Percentiles rank a stretch among this genome's conserved stretches.
Conservation (phyloP, 2,888 invertebrate species). For the Chironomus tentans region DNA sequence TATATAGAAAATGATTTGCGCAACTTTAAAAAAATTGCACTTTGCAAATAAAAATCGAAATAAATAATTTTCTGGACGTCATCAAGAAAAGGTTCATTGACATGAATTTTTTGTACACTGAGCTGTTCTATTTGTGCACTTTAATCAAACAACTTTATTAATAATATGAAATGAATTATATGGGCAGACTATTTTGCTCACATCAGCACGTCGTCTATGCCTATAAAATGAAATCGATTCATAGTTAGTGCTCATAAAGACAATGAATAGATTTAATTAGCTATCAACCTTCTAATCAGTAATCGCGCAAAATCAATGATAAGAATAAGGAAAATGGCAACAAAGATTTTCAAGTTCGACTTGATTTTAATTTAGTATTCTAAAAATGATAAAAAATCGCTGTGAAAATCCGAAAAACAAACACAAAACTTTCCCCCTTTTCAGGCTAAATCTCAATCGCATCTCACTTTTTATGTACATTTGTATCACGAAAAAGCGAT, state of each 20-base stretch:
- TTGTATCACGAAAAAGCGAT: neutral
- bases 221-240: neutral
- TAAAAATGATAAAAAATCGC: too few relatives aligned
- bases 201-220: constrained; percentile 1
- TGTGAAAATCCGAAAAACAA: too few relatives aligned
- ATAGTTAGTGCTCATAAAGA: neutral
- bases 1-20: neutral
- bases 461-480: too few relatives aligned
- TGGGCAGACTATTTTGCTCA: neutral
- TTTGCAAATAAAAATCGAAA: neutral
- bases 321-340: neutral
- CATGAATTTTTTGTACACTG: neutral
- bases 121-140: neutral
- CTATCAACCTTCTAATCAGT: constrained; percentile 1
- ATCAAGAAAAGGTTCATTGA: neutral
- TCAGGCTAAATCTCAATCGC: too few relatives aligned
- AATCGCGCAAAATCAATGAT: constrained; percentile 21
- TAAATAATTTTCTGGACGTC: neutral
- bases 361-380: too few relatives aligned
- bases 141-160: constrained; percentile 11
- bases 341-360: too few relatives aligned
- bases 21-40: neutral
- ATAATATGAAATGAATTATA: neutral
- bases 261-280: neutral
- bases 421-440: neutral